Conservation (phyloP, 1,140 invertebrate genomes). For the Pseudomyrmex concolor region DNA sequence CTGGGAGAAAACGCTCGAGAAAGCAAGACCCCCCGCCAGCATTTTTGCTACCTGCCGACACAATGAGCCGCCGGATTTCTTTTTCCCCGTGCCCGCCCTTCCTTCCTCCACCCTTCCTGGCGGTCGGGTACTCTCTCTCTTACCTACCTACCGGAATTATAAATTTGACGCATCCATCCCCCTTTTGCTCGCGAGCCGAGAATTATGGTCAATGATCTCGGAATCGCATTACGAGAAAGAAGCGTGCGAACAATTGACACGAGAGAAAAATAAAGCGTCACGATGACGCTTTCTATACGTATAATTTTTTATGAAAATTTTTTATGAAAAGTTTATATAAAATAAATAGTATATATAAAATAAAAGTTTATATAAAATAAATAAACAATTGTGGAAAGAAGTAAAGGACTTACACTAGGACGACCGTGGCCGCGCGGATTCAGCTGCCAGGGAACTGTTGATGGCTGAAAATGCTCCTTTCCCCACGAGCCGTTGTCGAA, state of each 20-base stretch:
- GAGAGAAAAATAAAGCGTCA: neutral
- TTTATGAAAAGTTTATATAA: neutral
- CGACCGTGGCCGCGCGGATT: slow-evolving; percentile 82
- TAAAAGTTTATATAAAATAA: too few species aligned
- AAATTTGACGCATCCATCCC: slow-evolving; percentile 77
- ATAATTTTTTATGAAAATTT: neutral
- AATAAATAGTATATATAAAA: too few species aligned
- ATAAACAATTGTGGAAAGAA: neutral
- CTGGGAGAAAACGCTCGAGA: slow-evolving; percentile 65
- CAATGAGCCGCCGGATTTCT: slow-evolving; percentile 82
- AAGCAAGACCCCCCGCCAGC: slow-evolving; percentile 63
- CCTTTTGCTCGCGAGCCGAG: slow-evolving; percentile 18
- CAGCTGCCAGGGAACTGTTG: slow-evolving; percentile 83
- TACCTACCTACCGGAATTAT: slow-evolving; percentile 81
- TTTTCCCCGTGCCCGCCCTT: slow-evolving; percentile 74
- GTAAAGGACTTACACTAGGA: slow-evolving; percentile 79
- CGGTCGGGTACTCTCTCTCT: slow-evolving; percentile 66
- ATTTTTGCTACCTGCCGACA: slow-evolving; percentile 80
- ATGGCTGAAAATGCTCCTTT: slow-evolving; percentile 84
- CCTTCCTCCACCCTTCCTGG: slow-evolving; percentile 58
- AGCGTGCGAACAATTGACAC: neutral
- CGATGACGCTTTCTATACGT: neutral
- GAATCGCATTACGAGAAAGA: slow-evolving; percentile 31
- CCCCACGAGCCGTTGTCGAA: slow-evolving; percentile 84
- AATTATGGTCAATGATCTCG: slow-evolving; percentile 49